Evolutionary conservation across 2,797 vertebrate genomes (phyloP), one percentile per base, ranked within the genome.

Genomic region (Sciurus carolinensis): DNA sequence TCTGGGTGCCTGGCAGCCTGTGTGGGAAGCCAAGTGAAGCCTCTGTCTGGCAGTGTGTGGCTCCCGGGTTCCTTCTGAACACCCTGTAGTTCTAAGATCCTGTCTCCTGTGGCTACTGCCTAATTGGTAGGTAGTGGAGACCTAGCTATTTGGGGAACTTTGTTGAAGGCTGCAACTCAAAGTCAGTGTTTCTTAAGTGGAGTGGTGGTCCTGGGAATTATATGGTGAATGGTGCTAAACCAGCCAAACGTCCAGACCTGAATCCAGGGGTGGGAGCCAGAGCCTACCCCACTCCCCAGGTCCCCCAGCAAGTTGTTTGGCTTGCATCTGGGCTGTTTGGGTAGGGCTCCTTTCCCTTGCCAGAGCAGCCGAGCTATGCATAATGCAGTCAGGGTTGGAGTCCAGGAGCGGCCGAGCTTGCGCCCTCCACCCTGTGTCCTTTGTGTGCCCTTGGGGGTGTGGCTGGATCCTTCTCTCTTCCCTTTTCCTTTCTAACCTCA

Each of bases 71-170:
- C 24, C 71, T 66, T 57, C 50, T 24, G 1, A 1, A 42, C 17
- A 36, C 28, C 7, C 44, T 30, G 24, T 22, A 3, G 54, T n/a
- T 88, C 50, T 81, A 50, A 8, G 36, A 6, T 22, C 26, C 66
- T 28, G 13, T 20, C 90, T 77, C 84, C 67, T 39, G 36, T 12
- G 47, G 36, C 90, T 79, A 1, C 73, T 9, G 52, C 85, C 30
- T 67, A 3, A 18, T 26, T 20, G 44, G 44, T 33, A 36, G 47
- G 14, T 28, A n/a, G 77, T 44, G 30, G 73, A 39, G 12, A 36
- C 13, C 1, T 77, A 57, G 86, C 87, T 95, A 17, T 97, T 94
- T 72, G 12, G 81, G 47, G 64, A 89, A 22, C 36, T 69, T 28
- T 69, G 36, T 50, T 67, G 33, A 85, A 86, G 71, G 69, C 59